A percentile compares a stretch with the other conserved stretches of the same genome.
Conservation (phyloP, 2,113 vertebrate genomes). For the Callipepla squamata region DNA sequence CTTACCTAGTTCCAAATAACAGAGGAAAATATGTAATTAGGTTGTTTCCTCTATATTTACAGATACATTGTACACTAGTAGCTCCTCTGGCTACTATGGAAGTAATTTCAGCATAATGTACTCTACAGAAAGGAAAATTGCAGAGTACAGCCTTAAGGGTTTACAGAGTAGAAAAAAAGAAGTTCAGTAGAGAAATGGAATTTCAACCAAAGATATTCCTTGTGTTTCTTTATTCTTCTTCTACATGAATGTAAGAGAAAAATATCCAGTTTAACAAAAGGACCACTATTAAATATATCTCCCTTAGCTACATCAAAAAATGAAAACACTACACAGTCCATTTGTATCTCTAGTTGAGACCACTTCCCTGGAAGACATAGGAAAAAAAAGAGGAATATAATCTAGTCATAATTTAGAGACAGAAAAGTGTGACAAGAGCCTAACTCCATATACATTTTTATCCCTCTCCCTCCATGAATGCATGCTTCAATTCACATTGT, state of each 20-base stretch:
- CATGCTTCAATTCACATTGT: not conserved
- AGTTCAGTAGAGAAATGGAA: not conserved
- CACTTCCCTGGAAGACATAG: not conserved
- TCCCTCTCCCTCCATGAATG: not conserved
- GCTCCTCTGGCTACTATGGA: not conserved
- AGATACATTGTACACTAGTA: not conserved
- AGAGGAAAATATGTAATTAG: not conserved
- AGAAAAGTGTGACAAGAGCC: not conserved
- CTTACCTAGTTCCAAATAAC: no score
- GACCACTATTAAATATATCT: not conserved
- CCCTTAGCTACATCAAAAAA: not conserved
- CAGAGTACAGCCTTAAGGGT: not conserved
- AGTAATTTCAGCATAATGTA: not conserved
- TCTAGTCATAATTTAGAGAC: not conserved
- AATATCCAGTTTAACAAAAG: not conserved
- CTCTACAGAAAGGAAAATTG: not conserved
- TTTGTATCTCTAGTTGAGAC: not conserved
- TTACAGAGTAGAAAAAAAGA: not conserved
- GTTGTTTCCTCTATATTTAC: not conserved
- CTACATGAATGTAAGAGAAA: not conserved
- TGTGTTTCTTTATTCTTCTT: not conserved
- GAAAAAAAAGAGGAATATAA: not conserved
- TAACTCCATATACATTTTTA: not conserved
- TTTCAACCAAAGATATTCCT: not conserved
- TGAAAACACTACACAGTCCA: not conserved